These are phyloP conservation scores for Drosophila takahashii DNA, from an alignment of 1,140 invertebrate genomes.

Conservation along the genomic window DNA sequence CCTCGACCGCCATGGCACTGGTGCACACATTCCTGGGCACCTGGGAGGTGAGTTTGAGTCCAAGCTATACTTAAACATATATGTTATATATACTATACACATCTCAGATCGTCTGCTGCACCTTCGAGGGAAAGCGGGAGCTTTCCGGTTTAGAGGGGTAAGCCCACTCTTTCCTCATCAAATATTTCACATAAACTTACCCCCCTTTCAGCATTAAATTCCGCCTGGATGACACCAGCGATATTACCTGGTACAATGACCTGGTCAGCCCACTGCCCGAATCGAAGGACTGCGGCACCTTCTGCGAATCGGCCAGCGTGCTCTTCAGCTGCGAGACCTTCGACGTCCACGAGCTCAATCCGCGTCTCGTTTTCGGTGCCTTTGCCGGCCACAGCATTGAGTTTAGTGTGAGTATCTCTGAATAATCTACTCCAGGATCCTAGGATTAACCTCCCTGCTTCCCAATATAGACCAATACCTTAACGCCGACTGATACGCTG, in stretches of 20 bases:
- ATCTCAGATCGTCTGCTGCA: slow-evolving; percentile 73
- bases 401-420: slow-evolving; percentile 86
- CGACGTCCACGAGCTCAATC: slow-evolving; percentile 85
- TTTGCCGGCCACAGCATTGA: slow-evolving; percentile 89
- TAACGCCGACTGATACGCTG: slow-evolving; percentile 86
- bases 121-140: slow-evolving; percentile 73
- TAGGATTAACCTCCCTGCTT: neutral
- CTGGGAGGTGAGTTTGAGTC: slow-evolving; percentile 77
- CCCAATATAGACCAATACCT: slow-evolving; percentile 84
- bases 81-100: no score
- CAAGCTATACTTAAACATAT: no score
- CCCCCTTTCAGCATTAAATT: slow-evolving; percentile 87
- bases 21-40: slow-evolving; percentile 80
- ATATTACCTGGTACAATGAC: slow-evolving; percentile 87
- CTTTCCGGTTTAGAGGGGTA: slow-evolving; percentile 76
- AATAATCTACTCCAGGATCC: neutral
- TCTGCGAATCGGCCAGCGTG: slow-evolving; percentile 84
- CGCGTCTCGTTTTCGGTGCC: slow-evolving; percentile 87
- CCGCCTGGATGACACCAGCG: slow-evolving; percentile 88
- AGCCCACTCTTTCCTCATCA: neutral
- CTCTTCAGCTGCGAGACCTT: slow-evolving; percentile 89
- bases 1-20: slow-evolving; percentile 38
- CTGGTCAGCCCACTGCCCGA: slow-evolving; percentile 85
- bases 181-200: neutral
- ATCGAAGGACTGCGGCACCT: slow-evolving; percentile 82